phyloP scores from a whole-genome alignment of 2,113 vertebrate species.

The Lonchura striata region DNA sequence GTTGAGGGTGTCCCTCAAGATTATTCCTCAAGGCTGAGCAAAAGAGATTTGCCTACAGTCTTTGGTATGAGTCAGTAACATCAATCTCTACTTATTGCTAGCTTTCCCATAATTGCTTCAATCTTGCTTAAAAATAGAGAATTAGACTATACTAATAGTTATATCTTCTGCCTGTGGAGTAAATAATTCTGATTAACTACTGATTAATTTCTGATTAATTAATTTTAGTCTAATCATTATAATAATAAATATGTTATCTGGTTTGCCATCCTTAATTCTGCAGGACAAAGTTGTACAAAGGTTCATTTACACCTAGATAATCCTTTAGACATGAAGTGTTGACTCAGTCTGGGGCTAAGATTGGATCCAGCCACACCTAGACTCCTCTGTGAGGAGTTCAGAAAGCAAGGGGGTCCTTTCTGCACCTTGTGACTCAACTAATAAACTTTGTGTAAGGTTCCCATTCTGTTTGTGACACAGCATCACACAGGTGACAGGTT shows the following conservation, averaged over 20 bases:
- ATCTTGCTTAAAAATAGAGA: background rate
- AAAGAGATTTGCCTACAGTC: background rate
- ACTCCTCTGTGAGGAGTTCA: background rate
- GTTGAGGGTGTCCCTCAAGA: background rate
- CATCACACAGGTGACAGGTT: rapidly evolving
- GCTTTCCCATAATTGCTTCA: background rate
- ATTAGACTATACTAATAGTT: background rate
- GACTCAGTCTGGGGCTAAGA: background rate
- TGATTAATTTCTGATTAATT: too few species aligned
- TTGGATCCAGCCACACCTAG: background rate
- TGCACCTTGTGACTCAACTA: rapidly evolving
- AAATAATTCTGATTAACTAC: background rate
- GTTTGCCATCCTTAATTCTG: background rate
- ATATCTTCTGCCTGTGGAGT: background rate
- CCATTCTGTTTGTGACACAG: background rate
- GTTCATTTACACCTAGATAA: background rate
- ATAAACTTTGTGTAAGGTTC: background rate
- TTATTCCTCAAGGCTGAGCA: background rate
- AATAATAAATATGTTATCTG: background rate
- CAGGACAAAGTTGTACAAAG: background rate
- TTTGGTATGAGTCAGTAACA: background rate
- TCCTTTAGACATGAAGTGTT: background rate
- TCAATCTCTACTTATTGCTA: background rate
- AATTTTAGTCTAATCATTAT: background rate
- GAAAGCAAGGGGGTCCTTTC: background rate